A percentile compares a stretch with the other conserved stretches of the same genome.
These are phyloP conservation scores for Cheilosia scutellata DNA, from an alignment of 2,888 invertebrate species.

Conservation along the genomic window DNA sequence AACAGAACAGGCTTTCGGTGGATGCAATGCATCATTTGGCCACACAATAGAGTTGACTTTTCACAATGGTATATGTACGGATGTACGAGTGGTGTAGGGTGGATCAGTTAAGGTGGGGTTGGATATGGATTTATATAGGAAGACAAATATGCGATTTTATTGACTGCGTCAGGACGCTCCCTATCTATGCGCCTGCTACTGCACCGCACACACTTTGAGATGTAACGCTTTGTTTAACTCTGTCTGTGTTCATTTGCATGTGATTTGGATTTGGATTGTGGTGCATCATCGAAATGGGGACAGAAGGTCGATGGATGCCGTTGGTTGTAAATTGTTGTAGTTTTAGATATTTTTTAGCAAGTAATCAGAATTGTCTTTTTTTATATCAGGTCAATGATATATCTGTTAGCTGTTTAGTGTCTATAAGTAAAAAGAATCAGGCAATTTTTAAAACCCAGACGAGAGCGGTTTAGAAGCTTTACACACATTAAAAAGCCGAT, in stretches of 20 bases:
- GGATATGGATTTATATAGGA: conserved; percentile 53
- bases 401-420: too few relatives aligned
- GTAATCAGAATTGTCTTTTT: too few relatives aligned
- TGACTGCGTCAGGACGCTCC: conserved; percentile 39
- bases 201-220: conserved; percentile 15
- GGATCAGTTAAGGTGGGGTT: not conserved
- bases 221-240: conserved; percentile 45
- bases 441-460: too few relatives aligned
- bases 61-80: conserved; percentile 28
- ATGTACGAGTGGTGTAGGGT: not conserved
- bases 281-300: not conserved
- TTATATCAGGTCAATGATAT: too few relatives aligned
- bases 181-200: conserved; percentile 21
- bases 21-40: conserved; percentile 67
- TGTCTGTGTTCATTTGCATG: conserved; percentile 37
- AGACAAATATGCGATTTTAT: conserved; percentile 70
- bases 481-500: too few relatives aligned
- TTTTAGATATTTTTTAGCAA: too few relatives aligned
- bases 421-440: too few relatives aligned
- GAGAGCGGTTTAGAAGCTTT: too few relatives aligned
- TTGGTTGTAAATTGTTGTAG: too few relatives aligned
- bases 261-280: conserved; percentile 7
- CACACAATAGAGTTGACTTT: conserved; percentile 61
- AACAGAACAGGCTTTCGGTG: not conserved
- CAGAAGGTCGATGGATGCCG: too few relatives aligned